Evolutionary conservation across 2,888 invertebrate genomes (phyloP).

Genomic region (Ligdia adustata): DNA sequence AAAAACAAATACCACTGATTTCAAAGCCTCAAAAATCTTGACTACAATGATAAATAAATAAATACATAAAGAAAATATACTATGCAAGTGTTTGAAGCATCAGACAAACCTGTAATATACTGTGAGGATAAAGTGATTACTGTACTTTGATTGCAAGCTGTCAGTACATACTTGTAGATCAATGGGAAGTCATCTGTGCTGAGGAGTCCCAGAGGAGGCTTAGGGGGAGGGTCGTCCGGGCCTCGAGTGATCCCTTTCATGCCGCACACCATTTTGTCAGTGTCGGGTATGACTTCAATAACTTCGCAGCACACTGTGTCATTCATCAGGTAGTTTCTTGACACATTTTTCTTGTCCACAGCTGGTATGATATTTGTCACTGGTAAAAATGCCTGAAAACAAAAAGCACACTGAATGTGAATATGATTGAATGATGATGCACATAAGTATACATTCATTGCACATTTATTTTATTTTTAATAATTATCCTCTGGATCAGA

Average conservation of each 20-base stretch:
- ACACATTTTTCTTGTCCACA: conserved; percentile 91
- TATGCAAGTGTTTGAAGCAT: conserved; percentile 50
- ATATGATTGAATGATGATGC: no score
- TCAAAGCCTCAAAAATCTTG: conserved; percentile 56
- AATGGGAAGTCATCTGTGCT: conserved; percentile 92
- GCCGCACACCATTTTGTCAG: conserved; percentile 94
- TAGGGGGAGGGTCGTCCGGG: conserved; percentile 88
- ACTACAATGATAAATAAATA: conserved; percentile 63
- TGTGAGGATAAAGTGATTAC: conserved; percentile 57
- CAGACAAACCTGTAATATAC: conserved; percentile 60
- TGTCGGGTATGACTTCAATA: conserved; percentile 92
- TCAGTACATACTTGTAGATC: conserved; percentile 90
- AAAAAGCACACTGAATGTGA: no score
- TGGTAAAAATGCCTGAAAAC: conserved; percentile 88
- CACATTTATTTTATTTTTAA: no score
- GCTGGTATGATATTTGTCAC: conserved; percentile 89
- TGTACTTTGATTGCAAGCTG: conserved; percentile 36
- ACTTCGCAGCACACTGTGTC: conserved; percentile 95
- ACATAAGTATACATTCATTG: no score
- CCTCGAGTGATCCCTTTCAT: conserved; percentile 91
- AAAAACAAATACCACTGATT: conserved; percentile 61
- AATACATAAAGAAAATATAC: conserved; percentile 53
- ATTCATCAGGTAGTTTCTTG: conserved; percentile 91
- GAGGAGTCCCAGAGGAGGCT: conserved; percentile 92
- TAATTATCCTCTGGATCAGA: no score